Base-by-base conservation (phyloP, 2,888 invertebrate genomes). In the Asteroscopus sphinx region DNA sequence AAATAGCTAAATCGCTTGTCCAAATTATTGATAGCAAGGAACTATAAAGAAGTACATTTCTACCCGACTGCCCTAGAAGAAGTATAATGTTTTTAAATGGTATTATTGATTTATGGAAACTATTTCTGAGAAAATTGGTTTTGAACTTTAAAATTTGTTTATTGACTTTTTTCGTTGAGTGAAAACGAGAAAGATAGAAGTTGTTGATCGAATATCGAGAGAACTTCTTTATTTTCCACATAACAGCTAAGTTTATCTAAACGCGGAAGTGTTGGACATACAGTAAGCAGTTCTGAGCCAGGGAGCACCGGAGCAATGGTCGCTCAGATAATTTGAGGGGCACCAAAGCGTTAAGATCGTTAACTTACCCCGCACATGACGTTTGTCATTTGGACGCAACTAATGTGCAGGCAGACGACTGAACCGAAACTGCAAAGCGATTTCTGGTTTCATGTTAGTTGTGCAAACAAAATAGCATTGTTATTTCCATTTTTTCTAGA, bases 311-410 rank as follows among this genome's bases (percentile, higher is more conserved):
- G 93, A 92, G 93, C 93, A 91, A 87, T 90, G 91, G 92, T 91
- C 93, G 89, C 76, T 67, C 79, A 80, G 90, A 91, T 85, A 91
- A 93, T 93, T 93, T 90, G 91, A 87, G 82, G 86, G 79, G 89
- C 93, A 93, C 76, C 93, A 91, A 87, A 91, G 90, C 94, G 93
- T 93, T 90, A 87, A 94, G 94, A 93, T 92, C 91, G 87, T 93
- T 93, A 92, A 86, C 89, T 85, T 76, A 77, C 68, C 73, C 77
- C 81, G 80, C 77, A 78, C 76, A 79, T 81, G 82, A 83, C 83
- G 85, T 81, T 85, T 86, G 89, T 88, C 89, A 83, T 89, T 89
- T 89, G 88, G 87, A 85, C 86, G 77, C 76, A 77, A 54, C 76
- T 83, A 81, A 82, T 81, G 83, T 76, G 79, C 76, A 67, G 64